phyloP scores from a whole-genome alignment of 2,888 invertebrate genomes.

The Patella ulyssiponensis region DNA sequence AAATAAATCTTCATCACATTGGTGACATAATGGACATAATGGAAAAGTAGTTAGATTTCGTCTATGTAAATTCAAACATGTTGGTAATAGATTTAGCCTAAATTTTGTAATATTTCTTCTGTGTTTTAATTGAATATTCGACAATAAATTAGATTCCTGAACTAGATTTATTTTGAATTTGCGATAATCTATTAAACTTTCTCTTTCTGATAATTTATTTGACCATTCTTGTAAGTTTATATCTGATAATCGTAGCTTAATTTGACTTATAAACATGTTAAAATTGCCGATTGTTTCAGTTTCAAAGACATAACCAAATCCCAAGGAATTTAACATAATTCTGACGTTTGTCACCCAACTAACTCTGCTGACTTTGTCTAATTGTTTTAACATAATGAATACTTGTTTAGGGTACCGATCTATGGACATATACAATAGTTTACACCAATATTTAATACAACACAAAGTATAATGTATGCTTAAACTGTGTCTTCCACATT shows the following conservation, averaged over 20 bases:
- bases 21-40: neutral
- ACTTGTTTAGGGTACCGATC: neutral
- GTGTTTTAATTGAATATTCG: neutral
- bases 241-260: neutral
- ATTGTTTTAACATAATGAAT: neutral
- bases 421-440: neutral
- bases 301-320: neutral
- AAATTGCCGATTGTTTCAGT: neutral
- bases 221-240: slow-evolving; percentile 7
- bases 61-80: neutral
- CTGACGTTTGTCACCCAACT: neutral
- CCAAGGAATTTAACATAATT: neutral
- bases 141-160: neutral
- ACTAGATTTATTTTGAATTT: neutral
- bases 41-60: neutral
- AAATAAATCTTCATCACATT: neutral
- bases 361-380: neutral
- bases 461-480: too few relatives aligned
- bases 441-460: too few relatives aligned
- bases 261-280: too few relatives aligned
- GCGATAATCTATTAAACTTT: neutral
- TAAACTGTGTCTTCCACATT: too few relatives aligned
- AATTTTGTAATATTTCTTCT: neutral
- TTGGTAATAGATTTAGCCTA: slow-evolving; percentile 1
- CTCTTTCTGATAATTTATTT: neutral